Base-by-base conservation (phyloP, 2,888 invertebrate genomes). In the Cecidostiba fungosa region DNA sequence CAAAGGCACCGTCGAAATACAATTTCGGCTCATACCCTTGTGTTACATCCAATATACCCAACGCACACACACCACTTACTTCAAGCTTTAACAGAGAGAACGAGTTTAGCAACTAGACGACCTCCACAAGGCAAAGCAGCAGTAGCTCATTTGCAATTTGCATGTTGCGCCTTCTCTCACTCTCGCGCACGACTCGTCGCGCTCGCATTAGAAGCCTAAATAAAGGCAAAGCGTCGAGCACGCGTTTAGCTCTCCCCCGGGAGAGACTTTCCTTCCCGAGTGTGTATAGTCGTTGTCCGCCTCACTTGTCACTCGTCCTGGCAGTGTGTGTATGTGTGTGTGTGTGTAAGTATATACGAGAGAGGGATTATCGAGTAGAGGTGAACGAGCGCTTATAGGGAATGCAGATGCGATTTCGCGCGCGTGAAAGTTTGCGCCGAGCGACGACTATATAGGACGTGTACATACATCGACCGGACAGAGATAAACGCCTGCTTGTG, bases 341-440 rank as follows among this genome's bases (percentile, higher is more conserved):
- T 29, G 10, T 3, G 10, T n/a, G n/a, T 19, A 19, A 70, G 39
- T 10, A 2, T 10, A 2, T 4, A 29, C 5, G 70, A 70, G 70
- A 73, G 69, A 4, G 19, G 19, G 36, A 36, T 59, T 23, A 23
- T 59, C 23, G 59, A 62, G 62, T 62, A 62, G 16, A n/a, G 19
- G 32, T 16, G 5, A n/a, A 19, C 36, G 36, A 70, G 36, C 62
- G 70, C 36, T 50, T 50, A 50, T 19, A 70, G 70, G n/a, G 29
- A 32, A 69, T 50, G 70, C 59, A 77, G 69, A 70, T 54, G 77
- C 39, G 77, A 43, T 36, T 74, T 76, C 73, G 54, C 77, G 43
- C 72, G 82, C 77, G 82, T 76, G 74, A 82, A 82, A 82, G 82
- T 76, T 76, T 43, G 76, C n/a, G 78, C 26, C 29, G n/a, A 43